Conservation (phyloP, 2,113 vertebrate species). For the Pygathrix nemaeus region DNA sequence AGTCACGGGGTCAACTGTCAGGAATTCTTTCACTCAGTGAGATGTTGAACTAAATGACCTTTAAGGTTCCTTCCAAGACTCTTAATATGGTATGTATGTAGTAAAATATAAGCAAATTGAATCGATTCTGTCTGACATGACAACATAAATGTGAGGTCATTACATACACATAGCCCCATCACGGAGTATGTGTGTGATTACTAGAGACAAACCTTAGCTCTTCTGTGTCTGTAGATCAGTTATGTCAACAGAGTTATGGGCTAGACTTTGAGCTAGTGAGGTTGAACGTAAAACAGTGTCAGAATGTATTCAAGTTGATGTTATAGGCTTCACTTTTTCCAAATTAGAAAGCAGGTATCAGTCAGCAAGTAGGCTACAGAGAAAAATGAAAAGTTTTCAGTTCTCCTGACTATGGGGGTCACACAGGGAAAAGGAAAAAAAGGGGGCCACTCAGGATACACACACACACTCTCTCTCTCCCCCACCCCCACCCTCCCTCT, state of each 20-base stretch:
- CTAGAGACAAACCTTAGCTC: constrained; percentile 10
- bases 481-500: too few relatives aligned
- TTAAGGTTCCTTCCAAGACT: not conserved
- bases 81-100: not conserved
- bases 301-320: constrained; percentile 36
- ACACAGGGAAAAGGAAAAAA: not conserved
- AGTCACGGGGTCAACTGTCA: not conserved
- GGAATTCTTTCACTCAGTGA: not conserved
- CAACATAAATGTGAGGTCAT: not conserved
- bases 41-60: not conserved
- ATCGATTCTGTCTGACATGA: not conserved
- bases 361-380: not conserved
- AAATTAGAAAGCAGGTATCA: constrained; percentile 57
- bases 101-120: not conserved
- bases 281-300: not conserved
- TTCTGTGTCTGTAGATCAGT: constrained; percentile 13
- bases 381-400: not conserved
- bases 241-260: constrained; percentile 25
- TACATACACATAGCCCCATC: not conserved
- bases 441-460: not conserved
- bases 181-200: not conserved
- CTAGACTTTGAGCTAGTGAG: not conserved
- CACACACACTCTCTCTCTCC: too few relatives aligned
- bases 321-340: constrained; percentile 41
- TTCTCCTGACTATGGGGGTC: not conserved